Percentiles rank a stretch among this genome's conserved stretches.
Evolutionary conservation across 23 tunicate genomes (phyloP).

Genomic region (Aplidium turbinatum): DNA sequence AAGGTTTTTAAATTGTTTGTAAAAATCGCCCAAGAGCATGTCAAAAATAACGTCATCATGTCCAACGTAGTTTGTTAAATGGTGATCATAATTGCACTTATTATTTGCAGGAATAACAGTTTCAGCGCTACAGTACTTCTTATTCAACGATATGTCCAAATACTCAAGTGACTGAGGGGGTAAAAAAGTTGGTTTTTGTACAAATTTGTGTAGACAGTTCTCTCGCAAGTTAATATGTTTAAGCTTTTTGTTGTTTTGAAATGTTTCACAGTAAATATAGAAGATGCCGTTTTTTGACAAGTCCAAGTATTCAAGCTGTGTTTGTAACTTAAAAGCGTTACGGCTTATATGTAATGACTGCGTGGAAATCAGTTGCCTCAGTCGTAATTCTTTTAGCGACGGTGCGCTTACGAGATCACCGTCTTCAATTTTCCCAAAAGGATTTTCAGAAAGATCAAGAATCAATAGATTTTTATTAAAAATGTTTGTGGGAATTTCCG

Average conservation of each 20-base stretch:
- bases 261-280: neutral
- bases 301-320: neutral
- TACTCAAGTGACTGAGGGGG: neutral
- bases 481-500: neutral
- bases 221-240: neutral
- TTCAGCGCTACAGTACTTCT: too few relatives aligned
- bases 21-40: too few relatives aligned
- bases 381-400: neutral
- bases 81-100: too few relatives aligned
- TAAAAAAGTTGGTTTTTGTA: neutral
- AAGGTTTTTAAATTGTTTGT: too few relatives aligned
- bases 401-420: neutral
- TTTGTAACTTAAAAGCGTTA: neutral
- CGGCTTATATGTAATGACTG: neutral
- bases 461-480: neutral
- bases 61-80: too few relatives aligned
- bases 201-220: neutral
- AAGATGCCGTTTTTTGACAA: neutral
- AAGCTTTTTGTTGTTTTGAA: neutral
- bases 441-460: neutral
- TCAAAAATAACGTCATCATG: too few relatives aligned
- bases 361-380: neutral
- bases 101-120: too few relatives aligned
- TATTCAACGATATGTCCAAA: neutral
- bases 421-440: neutral